These are phyloP conservation scores for Aphelenchoides besseyi DNA, from an alignment of 1,140 invertebrate species.

Conservation along the genomic window DNA sequence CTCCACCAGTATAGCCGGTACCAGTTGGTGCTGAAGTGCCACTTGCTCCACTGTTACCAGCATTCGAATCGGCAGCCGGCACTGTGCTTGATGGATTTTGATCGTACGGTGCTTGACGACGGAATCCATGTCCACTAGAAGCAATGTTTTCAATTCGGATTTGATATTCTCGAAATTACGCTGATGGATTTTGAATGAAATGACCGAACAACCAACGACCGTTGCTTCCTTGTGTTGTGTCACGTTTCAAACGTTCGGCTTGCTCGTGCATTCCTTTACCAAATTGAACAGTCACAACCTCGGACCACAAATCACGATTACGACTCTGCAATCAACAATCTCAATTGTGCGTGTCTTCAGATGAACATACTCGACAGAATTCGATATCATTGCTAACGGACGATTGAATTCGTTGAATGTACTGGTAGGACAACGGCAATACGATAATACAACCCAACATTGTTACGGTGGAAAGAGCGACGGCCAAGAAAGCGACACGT, in stretches of 20 bases:
- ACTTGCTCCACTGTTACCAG: slow-evolving; percentile 13
- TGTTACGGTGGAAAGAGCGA: slow-evolving; percentile 59
- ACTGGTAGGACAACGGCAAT: slow-evolving; percentile 58
- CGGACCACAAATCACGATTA: slow-evolving; percentile 59
- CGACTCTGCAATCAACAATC: slow-evolving; percentile 44
- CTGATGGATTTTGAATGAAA: slow-evolving; percentile 46
- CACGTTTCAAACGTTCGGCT: slow-evolving; percentile 50
- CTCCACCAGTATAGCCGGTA: slow-evolving; percentile 23
- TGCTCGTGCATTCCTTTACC: slow-evolving; percentile 50
- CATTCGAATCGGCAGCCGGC: slow-evolving; percentile 7
- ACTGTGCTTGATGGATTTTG: slow-evolving; percentile 17
- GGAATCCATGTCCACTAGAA: slow-evolving; percentile 39
- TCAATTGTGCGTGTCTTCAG: background rate
- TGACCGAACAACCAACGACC: slow-evolving; percentile 61
- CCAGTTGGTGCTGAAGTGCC: background rate
- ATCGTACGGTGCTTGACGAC: slow-evolving; percentile 47
- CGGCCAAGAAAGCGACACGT: slow-evolving; percentile 54
- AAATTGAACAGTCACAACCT: slow-evolving; percentile 56
- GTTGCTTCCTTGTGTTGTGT: slow-evolving; percentile 32
- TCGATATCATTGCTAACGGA: slow-evolving; percentile 54
- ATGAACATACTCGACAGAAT: slow-evolving; percentile 51
- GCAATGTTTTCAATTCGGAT: background rate
- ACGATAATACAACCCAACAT: slow-evolving; percentile 57
- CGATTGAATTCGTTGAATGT: slow-evolving; percentile 56
- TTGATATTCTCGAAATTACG: slow-evolving; percentile 15